Evolutionary conservation across 2,113 vertebrate species (phyloP).

Genomic region (Oceanites oceanicus): DNA sequence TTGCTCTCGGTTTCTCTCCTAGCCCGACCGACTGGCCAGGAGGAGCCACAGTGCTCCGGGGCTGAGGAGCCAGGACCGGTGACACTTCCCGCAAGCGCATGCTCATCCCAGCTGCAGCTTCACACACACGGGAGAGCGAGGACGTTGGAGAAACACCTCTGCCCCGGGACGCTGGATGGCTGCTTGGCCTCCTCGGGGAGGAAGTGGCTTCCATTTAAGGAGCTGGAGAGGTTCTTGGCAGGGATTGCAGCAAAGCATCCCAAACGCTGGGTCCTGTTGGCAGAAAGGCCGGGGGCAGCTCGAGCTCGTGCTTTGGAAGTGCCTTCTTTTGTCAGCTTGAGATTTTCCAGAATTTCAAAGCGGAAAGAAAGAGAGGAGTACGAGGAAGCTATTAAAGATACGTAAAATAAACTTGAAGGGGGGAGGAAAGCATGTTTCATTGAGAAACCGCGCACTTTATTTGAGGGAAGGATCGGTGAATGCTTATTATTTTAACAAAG

Average conservation of each 20-base stretch:
- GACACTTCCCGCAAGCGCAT: neutral
- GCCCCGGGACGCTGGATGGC: neutral
- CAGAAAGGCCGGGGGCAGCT: neutral
- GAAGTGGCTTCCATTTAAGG: conserved; percentile 64
- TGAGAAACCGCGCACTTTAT: conserved; percentile 48
- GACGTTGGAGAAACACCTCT: neutral
- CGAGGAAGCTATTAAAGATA: conserved; percentile 78
- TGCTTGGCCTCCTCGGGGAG: neutral
- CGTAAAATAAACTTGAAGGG: conserved; percentile 72
- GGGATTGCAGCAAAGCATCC: neutral
- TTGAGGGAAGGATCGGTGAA: conserved; percentile 36
- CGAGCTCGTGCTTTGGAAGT: neutral
- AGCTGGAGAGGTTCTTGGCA: neutral
- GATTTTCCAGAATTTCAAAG: conserved; percentile 72
- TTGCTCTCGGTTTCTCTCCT: neutral
- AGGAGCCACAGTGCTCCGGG: neutral
- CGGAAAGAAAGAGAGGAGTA: conserved; percentile 65
- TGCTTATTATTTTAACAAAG: conserved; percentile 76
- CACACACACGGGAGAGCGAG: neutral
- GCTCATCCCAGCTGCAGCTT: neutral
- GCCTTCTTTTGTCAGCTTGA: conserved; percentile 75
- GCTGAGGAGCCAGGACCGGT: neutral
- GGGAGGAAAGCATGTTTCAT: neutral
- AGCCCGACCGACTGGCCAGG: neutral
- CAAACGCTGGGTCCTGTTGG: neutral